Base-by-base conservation (phyloP, 1,140 invertebrate species). In the Ylistrum balloti region DNA sequence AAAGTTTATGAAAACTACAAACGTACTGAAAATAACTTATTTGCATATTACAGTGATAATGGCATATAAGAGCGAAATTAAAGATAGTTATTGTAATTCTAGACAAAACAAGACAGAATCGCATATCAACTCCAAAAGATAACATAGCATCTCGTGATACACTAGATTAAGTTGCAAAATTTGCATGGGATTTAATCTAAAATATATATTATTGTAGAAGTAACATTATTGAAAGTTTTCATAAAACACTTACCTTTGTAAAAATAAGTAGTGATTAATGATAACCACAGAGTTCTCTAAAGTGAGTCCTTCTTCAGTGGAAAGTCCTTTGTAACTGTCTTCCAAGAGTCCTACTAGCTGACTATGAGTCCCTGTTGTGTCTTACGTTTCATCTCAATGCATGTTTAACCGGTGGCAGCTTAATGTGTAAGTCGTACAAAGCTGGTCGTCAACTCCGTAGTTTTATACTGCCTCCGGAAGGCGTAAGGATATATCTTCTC, bases 341-440 rank as follows among this genome's bases (percentile, higher is more conserved):
- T 74, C 17, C 56, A 74, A 74, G 22, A 28, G 56, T 74, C 56
- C 56, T 28, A n/a, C n/a, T 74, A 74, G 56, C 56, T 74, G 56
- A n/a, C n/a, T 22, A 74, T 74, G 56, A n/a, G 56, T 74, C 56
- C 56, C 56, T 74, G 56, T 74, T n/a, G 56, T 17, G 5, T 74
- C 22, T 28, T 74, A 28, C 56, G 56, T 74, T 5, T 74, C 56
- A 74, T 74, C 28, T 74, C 56, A 74, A 74, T 74, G 56, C 56
- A 1, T 74, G 56, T 74, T 74, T 74, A 3, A 17, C 56, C n/a
- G 56, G 28, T 74, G 56, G 56, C 22, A 74, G 56, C 56, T 74
- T 74, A 74, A 74, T 74, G 56, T 74, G 28, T 74, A 74, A 74
- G 56, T 74, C 56, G 56, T 74, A 74, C 56, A n/a, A 28, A 74